Evolutionary conservation across 2,113 vertebrate species (phyloP).

Genomic region (Sebastes fasciatus): DNA sequence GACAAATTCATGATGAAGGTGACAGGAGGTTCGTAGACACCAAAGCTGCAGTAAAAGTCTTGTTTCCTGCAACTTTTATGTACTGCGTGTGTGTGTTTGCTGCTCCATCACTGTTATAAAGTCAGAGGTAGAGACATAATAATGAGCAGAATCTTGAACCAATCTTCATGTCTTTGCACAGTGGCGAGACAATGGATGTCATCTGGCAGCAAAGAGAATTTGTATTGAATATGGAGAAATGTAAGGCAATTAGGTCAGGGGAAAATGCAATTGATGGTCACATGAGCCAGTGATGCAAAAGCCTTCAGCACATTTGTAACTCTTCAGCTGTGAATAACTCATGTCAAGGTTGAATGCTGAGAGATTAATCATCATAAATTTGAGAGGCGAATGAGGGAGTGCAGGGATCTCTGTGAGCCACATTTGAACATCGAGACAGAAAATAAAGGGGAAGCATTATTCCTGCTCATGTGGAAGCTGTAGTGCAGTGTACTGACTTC

Average conservation of each 20-base stretch:
- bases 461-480: background rate
- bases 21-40: background rate
- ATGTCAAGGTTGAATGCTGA: slow-evolving; percentile 86
- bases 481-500: background rate
- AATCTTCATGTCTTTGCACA: slow-evolving; percentile 76
- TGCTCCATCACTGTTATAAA: slow-evolving; percentile 12
- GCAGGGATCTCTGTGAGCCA: slow-evolving; percentile 5
- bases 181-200: slow-evolving; percentile 81
- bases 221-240: slow-evolving; percentile 90
- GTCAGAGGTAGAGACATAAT: slow-evolving; percentile 38
- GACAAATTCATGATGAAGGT: background rate
- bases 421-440: slow-evolving; percentile 14
- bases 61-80: background rate
- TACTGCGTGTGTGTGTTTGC: background rate
- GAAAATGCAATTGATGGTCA: slow-evolving; percentile 87
- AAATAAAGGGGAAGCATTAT: background rate
- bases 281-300: slow-evolving; percentile 85
- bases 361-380: slow-evolving; percentile 88
- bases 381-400: slow-evolving; percentile 83
- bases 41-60: background rate
- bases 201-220: slow-evolving; percentile 86
- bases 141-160: slow-evolving; percentile 44
- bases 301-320: slow-evolving; percentile 88
- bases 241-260: slow-evolving; percentile 87
- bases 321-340: slow-evolving; percentile 89